These are phyloP conservation scores for Gallinago paraguaiae DNA, from an alignment of 2,113 vertebrate species.

Conservation along the genomic window DNA sequence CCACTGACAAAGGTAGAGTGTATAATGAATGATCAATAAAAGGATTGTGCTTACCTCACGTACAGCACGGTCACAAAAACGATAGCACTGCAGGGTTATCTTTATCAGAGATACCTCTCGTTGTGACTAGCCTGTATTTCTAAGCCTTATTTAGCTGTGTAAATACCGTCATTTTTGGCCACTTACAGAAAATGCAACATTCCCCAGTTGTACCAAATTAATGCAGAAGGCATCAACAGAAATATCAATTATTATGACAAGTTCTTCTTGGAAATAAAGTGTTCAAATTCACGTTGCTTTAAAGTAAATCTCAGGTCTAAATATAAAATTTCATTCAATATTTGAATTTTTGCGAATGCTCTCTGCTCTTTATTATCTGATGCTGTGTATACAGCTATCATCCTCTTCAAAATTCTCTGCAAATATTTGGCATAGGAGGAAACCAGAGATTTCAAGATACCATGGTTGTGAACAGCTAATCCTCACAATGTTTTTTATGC, in stretches of 20 bases:
- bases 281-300: neutral
- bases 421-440: neutral
- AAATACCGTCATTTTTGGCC: neutral
- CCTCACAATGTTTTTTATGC: neutral
- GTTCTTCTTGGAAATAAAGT: neutral
- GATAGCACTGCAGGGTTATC: neutral
- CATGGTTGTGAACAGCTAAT: neutral
- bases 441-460: neutral
- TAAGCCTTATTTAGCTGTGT: neutral
- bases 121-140: neutral
- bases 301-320: neutral
- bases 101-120: neutral
- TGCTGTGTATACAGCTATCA: neutral
- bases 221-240: neutral
- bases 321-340: neutral
- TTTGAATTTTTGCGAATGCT: neutral
- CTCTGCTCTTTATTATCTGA: neutral
- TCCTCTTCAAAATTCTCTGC: neutral
- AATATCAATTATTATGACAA: neutral
- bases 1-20: neutral
- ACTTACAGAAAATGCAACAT: neutral
- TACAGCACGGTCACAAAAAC: neutral
- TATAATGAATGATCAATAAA: neutral
- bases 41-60: neutral
- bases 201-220: neutral